Evolutionary conservation across 2,888 invertebrate genomes (phyloP), one percentile per base, ranked within the genome.

Genomic region (Masnerella sp.): DNA sequence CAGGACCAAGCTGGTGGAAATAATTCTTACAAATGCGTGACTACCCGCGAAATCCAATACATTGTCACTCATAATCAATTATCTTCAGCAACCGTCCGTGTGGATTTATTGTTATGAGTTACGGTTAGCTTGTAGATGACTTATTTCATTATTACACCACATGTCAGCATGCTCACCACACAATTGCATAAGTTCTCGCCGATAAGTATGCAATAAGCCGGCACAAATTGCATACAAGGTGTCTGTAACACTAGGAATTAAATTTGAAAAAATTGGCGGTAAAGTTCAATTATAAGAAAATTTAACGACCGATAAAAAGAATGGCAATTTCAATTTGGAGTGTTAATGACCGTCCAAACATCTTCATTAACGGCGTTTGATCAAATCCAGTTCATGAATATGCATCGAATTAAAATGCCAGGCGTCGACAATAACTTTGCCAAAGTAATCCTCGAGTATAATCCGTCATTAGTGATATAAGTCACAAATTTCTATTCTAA

Each of bases 31-130:
- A 49, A 32, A 49, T 15, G 32, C 7, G 20, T 34, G 15, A 49
- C 30, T 36, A 14, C 17, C 9, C 28, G 17, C 11, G 54, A 17
- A 22, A 52, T 25, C n/a, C 15, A 12, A 52, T 25, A 25, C 22
- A 18, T n/a, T 15, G 25, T 28, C 12, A 15, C 20, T 40, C 12
- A 17, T 36, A 28, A 54, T 58, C 22, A 17, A 43, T 34, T 18
- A 2, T 34, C n/a, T 11, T 45, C n/a, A 34, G 20, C 11, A 45
- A 34, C 14, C 20, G 34, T 34, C 15, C 32, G 30, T 32, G 32
- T 42, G 20, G 22, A 32, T 32, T 58, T 58, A 15, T 58, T 58
- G 36, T 58, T 58, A 45, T 15, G 34, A 34, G 22, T 32, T 17
- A 40, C 42, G 32, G 18, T 12, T 12, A 17, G 14, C 30, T 42